phyloP scores from a whole-genome alignment of 2,888 invertebrate genomes.

The Lydus trimaculatus region DNA sequence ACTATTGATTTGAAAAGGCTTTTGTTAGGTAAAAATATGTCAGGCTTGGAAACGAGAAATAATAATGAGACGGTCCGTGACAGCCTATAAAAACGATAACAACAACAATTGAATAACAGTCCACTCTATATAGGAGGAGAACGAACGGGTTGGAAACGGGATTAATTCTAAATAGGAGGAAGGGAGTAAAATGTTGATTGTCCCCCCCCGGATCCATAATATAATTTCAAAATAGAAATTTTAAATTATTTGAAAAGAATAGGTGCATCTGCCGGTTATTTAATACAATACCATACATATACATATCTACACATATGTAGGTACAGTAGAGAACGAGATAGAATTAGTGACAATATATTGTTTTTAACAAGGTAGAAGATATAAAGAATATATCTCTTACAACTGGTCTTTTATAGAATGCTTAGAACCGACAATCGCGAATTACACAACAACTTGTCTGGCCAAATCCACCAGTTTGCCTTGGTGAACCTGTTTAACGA shows the following conservation, averaged over 20 bases:
- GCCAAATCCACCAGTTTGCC: constrained; percentile 33
- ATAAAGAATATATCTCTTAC: constrained; percentile 15
- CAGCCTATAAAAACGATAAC: constrained; percentile 8
- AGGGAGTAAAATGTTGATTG: constrained; percentile 3
- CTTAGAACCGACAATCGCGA: constrained; percentile 20
- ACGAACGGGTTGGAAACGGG: not conserved
- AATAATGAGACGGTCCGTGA: constrained; percentile 9
- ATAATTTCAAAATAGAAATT: not conserved
- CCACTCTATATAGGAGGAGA: not conserved
- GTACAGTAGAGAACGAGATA: not conserved
- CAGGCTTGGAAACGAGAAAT: constrained; percentile 3
- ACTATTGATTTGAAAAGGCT: constrained; percentile 14
- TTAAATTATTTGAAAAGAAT: not conserved
- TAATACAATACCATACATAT: not conserved
- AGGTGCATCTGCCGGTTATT: not conserved
- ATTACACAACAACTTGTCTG: constrained; percentile 31
- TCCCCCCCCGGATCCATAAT: not conserved
- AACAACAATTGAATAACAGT: constrained; percentile 5
- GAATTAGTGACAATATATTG: not conserved
- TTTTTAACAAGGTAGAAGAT: constrained; percentile 16
- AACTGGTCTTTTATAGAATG: constrained; percentile 22
- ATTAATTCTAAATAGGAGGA: not conserved
- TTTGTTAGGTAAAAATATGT: constrained; percentile 11
- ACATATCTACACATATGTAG: too few species aligned
- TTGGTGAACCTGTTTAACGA: constrained; percentile 32